Evolutionary conservation across 2,888 invertebrate species (phyloP).

Genomic region (Entomobrya multifasciata): DNA sequence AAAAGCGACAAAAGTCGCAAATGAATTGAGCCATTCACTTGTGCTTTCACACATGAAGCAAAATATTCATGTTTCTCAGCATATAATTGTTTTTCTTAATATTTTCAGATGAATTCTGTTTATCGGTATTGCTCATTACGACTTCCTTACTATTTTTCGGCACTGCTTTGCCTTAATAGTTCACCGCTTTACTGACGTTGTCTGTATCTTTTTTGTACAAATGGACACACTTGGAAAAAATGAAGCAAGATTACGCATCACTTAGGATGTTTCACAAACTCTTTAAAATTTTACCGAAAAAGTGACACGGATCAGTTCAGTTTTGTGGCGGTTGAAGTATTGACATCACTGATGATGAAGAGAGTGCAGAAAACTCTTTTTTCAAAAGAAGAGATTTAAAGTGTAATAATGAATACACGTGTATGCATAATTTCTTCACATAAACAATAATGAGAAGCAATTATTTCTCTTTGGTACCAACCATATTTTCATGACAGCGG

Average conservation of each 20-base stretch:
- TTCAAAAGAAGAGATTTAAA: neutral
- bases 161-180: neutral
- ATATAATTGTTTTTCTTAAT: neutral
- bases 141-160: neutral
- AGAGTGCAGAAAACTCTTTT: constrained; percentile 28
- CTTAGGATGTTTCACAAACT: constrained; percentile 49
- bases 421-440: too few relatives aligned
- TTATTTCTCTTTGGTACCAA: neutral
- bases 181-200: too few relatives aligned
- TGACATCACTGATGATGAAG: constrained; percentile 13
- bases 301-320: constrained; percentile 46
- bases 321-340: constrained; percentile 12
- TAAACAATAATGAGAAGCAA: constrained; percentile 33
- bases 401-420: constrained; percentile 2
- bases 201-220: neutral
- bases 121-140: constrained; percentile 26
- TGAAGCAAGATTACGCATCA: constrained; percentile 57
- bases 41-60: constrained; percentile 64
- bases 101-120: neutral
- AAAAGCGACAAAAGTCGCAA: constrained; percentile 20
- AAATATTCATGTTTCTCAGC: constrained; percentile 51
- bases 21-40: constrained; percentile 56
- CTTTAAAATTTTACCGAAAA: constrained; percentile 57
- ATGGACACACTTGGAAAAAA: constrained; percentile 10
- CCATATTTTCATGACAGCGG: neutral